These are phyloP conservation scores for Drosophila azteca DNA, from an alignment of 1,140 invertebrate species.

Conservation along the genomic window DNA sequence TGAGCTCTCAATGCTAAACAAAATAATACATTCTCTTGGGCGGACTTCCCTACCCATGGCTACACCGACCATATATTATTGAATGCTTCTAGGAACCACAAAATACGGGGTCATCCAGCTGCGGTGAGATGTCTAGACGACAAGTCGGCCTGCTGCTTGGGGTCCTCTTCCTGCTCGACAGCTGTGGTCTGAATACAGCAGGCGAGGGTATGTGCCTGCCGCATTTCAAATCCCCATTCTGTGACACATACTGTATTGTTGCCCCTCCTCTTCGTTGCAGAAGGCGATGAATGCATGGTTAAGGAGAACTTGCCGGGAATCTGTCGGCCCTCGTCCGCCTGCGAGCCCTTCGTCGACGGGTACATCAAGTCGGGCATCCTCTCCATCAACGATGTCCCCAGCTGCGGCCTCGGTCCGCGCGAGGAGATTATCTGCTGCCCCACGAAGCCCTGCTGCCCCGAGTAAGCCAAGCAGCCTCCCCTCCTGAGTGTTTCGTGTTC, in stretches of 20 bases:
- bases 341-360: slow-evolving; percentile 45
- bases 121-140: too few relatives aligned
- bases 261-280: slow-evolving; percentile 7
- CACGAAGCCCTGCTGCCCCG: slow-evolving; percentile 40
- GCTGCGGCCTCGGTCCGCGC: slow-evolving; percentile 50
- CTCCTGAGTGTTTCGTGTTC: background rate
- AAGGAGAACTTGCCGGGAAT: slow-evolving; percentile 35
- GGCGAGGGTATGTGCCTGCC: background rate
- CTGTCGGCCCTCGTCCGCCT: slow-evolving; percentile 40
- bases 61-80: too few relatives aligned
- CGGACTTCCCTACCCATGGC: too few relatives aligned
- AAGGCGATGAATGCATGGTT: slow-evolving; percentile 45
- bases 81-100: too few relatives aligned
- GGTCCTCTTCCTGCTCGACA: too few relatives aligned
- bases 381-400: slow-evolving; percentile 39
- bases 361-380: slow-evolving; percentile 49
- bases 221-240: too few relatives aligned
- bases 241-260: background rate
- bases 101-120: too few relatives aligned
- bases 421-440: slow-evolving; percentile 78
- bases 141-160: too few relatives aligned
- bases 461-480: slow-evolving; percentile 12
- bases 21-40: too few relatives aligned
- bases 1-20: too few relatives aligned
- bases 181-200: too few relatives aligned